Evolutionary conservation across 2,888 invertebrate genomes (phyloP).

Genomic region (Zygothrica quintamaculata): DNA sequence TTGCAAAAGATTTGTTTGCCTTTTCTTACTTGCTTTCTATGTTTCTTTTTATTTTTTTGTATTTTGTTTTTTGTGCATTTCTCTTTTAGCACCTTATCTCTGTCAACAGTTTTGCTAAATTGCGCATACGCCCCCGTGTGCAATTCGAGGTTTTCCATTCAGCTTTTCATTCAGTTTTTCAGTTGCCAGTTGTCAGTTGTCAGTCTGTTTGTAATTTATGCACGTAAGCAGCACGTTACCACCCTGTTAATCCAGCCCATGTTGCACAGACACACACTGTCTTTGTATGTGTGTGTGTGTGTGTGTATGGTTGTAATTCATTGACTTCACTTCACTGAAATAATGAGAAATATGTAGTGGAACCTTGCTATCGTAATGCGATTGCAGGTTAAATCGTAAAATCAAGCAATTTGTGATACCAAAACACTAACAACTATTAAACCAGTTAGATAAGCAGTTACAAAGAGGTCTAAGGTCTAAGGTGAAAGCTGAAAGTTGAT

Average conservation of each 20-base stretch:
- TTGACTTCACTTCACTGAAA: conserved; percentile 50
- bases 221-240: conserved; percentile 50
- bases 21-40: background rate
- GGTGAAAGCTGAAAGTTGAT: conserved; percentile 42
- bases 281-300: conserved; percentile 10
- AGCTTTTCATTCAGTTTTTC: too few species aligned
- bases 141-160: conserved; percentile 21
- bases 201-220: conserved; percentile 62
- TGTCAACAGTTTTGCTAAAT: conserved; percentile 56
- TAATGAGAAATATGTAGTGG: conserved; percentile 71
- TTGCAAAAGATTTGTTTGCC: conserved; percentile 36
- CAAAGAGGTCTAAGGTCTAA: conserved; percentile 18
- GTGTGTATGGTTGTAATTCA: conserved; percentile 36
- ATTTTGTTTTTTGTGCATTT: conserved; percentile 5
- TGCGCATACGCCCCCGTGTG: conserved; percentile 67
- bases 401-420: conserved; percentile 28
- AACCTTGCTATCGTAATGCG: conserved; percentile 33
- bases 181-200: conserved; percentile 21
- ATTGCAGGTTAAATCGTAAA: conserved; percentile 37
- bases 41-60: background rate
- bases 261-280: background rate
- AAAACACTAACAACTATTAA: conserved; percentile 3
- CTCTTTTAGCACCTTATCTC: conserved; percentile 44
- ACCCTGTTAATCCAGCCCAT: conserved; percentile 1
- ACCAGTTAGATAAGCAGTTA: conserved; percentile 10